Percentiles rank a stretch among this genome's conserved stretches.
Conservation (phyloP, 2,113 vertebrate species). For the Plecotus auritus region DNA sequence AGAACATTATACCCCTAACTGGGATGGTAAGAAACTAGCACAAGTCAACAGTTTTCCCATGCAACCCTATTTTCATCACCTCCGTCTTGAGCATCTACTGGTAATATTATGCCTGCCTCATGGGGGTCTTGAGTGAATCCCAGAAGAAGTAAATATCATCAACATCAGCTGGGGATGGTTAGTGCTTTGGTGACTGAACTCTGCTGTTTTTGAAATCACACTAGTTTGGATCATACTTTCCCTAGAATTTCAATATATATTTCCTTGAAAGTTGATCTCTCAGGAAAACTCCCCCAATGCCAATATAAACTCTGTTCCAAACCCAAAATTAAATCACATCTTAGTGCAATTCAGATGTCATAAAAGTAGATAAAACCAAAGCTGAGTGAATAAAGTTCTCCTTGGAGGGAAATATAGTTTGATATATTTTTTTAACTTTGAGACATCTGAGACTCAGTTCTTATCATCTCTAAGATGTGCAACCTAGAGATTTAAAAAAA, state of each 20-base stretch:
- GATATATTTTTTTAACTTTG: neutral
- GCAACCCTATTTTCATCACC: neutral
- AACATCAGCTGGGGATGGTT: neutral
- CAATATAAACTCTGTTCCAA: conserved; percentile 53
- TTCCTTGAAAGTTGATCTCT: conserved; percentile 52
- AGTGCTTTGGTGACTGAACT: neutral
- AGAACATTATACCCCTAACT: neutral
- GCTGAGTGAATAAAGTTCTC: conserved; percentile 38
- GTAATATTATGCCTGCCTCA: neutral
- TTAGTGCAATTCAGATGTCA: conserved; percentile 8
- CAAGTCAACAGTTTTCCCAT: neutral
- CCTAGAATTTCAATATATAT: conserved; percentile 27
- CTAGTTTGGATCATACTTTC: conserved; percentile 18
- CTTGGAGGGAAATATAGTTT: neutral
- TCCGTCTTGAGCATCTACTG: neutral
- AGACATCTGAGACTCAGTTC: conserved; percentile 25
- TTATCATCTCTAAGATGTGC: neutral
- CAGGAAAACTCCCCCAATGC: conserved; percentile 39
- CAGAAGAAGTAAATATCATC: neutral
- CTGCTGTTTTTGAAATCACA: neutral
- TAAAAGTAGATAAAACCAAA: conserved; percentile 54
- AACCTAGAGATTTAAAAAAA: neutral
- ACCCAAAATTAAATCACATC: conserved; percentile 52
- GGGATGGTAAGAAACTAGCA: neutral
- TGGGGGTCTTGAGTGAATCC: neutral